Evolutionary conservation across 2,113 vertebrate genomes (phyloP).

Genomic region (Tricholaema leucomelas): DNA sequence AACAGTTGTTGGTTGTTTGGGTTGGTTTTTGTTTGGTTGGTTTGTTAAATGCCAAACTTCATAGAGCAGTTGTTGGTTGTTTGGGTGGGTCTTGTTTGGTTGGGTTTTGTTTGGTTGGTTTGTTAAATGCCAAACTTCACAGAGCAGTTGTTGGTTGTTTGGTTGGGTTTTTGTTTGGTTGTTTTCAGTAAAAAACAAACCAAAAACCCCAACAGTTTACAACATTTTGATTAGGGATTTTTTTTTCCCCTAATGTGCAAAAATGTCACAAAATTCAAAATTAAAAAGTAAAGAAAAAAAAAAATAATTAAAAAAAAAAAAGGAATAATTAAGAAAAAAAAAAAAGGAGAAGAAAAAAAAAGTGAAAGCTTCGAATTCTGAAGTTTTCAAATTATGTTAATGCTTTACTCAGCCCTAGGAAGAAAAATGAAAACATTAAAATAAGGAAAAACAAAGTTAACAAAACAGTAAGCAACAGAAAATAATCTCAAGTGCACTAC

Average conservation of each 20-base stretch:
- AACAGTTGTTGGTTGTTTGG: neutral
- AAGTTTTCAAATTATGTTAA: slow-evolving; percentile 70
- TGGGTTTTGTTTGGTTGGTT: too few species aligned
- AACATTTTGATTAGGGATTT: slow-evolving; percentile 43
- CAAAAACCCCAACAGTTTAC: neutral
- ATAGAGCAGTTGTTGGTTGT: slow-evolving; percentile 12
- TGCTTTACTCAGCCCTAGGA: slow-evolving; percentile 68
- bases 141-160: neutral
- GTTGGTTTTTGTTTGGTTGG: neutral
- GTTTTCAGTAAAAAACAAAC: slow-evolving; percentile 13
- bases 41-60: slow-evolving; percentile 53
- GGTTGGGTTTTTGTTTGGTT: neutral
- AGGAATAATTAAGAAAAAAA: too few species aligned
- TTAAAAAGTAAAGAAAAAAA: too few species aligned
- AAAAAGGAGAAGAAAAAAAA: slow-evolving; percentile 33
- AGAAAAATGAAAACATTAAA: slow-evolving; percentile 70
- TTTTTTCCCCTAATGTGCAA: slow-evolving; percentile 27
- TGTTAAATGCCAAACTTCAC: slow-evolving; percentile 56
- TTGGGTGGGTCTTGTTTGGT: too few species aligned
- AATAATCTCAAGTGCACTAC: slow-evolving; percentile 19
- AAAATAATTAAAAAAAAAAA: too few species aligned
- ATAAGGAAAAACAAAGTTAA: slow-evolving; percentile 47
- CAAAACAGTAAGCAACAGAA: slow-evolving; percentile 52
- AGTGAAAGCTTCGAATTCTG: slow-evolving; percentile 63
- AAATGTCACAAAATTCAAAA: slow-evolving; percentile 58